phyloP scores from a whole-genome alignment of 1,140 invertebrate genomes.

The Drosophila kanapiae region DNA sequence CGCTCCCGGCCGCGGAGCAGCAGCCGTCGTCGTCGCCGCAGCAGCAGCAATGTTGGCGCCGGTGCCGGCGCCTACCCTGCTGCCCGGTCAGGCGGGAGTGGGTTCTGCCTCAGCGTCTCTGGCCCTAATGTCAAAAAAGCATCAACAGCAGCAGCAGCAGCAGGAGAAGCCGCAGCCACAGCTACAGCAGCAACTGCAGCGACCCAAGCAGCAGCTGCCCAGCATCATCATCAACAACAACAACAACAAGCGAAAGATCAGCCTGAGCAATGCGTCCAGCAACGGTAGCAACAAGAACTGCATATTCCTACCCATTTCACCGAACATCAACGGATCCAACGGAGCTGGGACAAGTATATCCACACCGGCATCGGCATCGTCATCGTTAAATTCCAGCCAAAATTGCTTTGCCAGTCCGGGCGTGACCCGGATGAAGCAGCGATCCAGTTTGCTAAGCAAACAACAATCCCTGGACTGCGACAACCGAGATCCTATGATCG shows the following conservation, averaged over 20 bases:
- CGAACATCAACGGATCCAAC: slow-evolving; percentile 76
- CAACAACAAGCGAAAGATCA: slow-evolving; percentile 86
- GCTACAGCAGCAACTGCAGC: slow-evolving; percentile 36
- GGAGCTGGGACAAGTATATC: slow-evolving; percentile 87
- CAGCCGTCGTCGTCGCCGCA: slow-evolving; percentile 31
- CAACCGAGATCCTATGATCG: slow-evolving; percentile 78
- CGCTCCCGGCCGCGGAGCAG: slow-evolving; percentile 46
- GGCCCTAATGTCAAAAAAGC: slow-evolving; percentile 83
- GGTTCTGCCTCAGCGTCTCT: slow-evolving; percentile 85
- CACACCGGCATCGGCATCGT: slow-evolving; percentile 86
- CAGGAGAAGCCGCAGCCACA: slow-evolving; percentile 48
- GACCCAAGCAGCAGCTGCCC: slow-evolving; percentile 40
- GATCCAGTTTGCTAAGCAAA: slow-evolving; percentile 63
- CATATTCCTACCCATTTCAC: slow-evolving; percentile 93
- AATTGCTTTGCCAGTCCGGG: slow-evolving; percentile 94
- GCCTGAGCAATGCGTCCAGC: slow-evolving; percentile 86
- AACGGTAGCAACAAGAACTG: slow-evolving; percentile 89
- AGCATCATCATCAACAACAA: slow-evolving; percentile 69
- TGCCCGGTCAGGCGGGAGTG: slow-evolving; percentile 61
- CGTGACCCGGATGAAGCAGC: slow-evolving; percentile 88
- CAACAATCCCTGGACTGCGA: slow-evolving; percentile 78
- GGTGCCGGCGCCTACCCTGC: slow-evolving; percentile 32
- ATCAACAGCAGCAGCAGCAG: slow-evolving; percentile 74
- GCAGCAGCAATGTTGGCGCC: slow-evolving; percentile 47
- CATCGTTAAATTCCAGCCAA: slow-evolving; percentile 53